Conservation (phyloP, 2,797 vertebrate species). For the Petrocephalus schoutedeni region DNA sequence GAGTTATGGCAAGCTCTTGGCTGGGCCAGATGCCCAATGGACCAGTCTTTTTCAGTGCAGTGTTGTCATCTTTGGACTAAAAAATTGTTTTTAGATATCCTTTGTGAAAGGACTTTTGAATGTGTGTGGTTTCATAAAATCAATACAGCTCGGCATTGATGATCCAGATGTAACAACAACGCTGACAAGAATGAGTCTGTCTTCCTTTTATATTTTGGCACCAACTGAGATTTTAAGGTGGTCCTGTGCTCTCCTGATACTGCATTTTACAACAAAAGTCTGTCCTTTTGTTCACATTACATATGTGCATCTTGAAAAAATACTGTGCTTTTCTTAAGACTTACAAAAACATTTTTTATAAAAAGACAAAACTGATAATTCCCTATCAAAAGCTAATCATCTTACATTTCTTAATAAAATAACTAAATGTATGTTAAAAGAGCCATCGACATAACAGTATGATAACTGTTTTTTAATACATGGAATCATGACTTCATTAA, state of each 20-base stretch:
- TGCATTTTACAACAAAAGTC: background rate
- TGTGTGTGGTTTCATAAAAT: slow-evolving; percentile 2
- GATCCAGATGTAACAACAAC: slow-evolving; percentile 16
- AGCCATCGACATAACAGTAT: background rate
- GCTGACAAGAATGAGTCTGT: background rate
- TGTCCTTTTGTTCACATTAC: background rate
- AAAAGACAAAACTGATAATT: background rate
- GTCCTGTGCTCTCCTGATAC: background rate
- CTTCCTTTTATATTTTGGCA: background rate
- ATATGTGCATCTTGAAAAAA: background rate
- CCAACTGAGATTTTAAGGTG: background rate
- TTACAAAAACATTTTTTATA: background rate
- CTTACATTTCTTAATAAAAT: background rate
- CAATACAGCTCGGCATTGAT: slow-evolving; percentile 7
- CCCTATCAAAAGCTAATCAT: background rate
- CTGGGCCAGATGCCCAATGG: background rate
- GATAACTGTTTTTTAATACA: background rate
- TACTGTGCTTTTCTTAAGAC: background rate
- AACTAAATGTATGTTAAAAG: background rate
- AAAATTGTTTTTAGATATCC: slow-evolving; percentile 2
- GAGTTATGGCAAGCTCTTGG: background rate
- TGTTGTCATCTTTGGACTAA: slow-evolving; percentile 21
- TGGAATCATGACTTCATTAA: background rate
- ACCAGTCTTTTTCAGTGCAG: slow-evolving; percentile 5
- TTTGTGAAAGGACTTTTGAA: slow-evolving; percentile 14